phyloP scores from a whole-genome alignment of 2,797 vertebrate genomes.

The Setipinna tenuifilis region DNA sequence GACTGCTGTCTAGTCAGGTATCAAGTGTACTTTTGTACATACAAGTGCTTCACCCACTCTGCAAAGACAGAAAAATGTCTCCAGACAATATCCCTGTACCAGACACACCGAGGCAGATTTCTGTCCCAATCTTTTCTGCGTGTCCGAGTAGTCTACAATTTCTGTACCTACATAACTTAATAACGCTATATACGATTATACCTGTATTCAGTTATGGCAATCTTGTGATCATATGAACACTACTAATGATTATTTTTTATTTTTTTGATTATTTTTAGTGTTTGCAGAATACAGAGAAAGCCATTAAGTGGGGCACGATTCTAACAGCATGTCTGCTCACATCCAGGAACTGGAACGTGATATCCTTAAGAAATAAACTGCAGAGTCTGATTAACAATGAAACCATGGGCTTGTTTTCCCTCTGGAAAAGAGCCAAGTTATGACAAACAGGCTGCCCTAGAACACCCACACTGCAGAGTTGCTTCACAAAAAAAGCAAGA shows the following conservation, averaged over 20 bases:
- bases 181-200: background rate
- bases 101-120: background rate
- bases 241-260: background rate
- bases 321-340: background rate
- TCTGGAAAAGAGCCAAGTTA: background rate
- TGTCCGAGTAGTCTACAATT: background rate
- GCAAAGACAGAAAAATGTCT: constrained; percentile 19
- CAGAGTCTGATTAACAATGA: no score
- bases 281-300: background rate
- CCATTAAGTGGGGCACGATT: background rate
- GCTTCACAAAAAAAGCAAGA: background rate
- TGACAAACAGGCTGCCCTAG: background rate
- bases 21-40: constrained; percentile 40
- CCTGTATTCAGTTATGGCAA: no score
- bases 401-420: no score
- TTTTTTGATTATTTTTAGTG: background rate
- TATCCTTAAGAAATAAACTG: background rate
- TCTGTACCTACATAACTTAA: background rate
- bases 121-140: background rate
- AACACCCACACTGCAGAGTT: background rate
- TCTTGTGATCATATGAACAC: no score
- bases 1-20: constrained; percentile 56
- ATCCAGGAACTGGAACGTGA: background rate
- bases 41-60: constrained; percentile 1
- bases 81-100: background rate